These are phyloP conservation scores for Lucilia cuprina DNA, from an alignment of 1,140 invertebrate genomes.

Conservation along the genomic window DNA sequence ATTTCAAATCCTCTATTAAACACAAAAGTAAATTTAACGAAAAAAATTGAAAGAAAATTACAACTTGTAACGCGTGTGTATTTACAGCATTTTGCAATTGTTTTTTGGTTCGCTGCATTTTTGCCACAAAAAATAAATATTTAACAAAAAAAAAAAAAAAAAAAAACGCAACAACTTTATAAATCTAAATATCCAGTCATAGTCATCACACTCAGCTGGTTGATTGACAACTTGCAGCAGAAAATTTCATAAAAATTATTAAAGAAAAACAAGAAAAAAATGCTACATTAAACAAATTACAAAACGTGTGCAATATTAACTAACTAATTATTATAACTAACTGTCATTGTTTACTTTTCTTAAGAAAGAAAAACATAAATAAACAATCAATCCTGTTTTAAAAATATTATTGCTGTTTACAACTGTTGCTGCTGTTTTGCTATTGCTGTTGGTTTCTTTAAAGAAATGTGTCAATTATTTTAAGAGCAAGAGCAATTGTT, in stretches of 20 bases:
- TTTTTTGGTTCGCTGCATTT: background rate
- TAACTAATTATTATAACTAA: background rate
- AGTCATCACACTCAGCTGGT: background rate
- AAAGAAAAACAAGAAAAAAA: no score
- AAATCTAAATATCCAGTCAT: background rate
- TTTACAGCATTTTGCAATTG: background rate
- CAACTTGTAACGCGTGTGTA: background rate
- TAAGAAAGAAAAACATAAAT: background rate
- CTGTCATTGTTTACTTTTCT: background rate
- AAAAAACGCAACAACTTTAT: background rate
- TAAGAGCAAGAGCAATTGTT: conserved; percentile 20
- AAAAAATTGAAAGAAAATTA: background rate
- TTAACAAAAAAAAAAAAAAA: no score
- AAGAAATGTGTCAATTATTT: conserved; percentile 20
- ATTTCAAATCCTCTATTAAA: background rate
- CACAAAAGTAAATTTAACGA: background rate
- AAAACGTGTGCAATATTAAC: background rate
- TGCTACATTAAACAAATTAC: background rate
- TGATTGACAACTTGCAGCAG: background rate
- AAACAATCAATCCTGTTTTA: background rate
- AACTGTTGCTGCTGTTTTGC: background rate
- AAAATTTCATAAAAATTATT: no score
- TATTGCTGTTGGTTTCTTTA: background rate
- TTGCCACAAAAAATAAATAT: background rate
- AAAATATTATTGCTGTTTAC: background rate